Conservation (phyloP, 2,113 vertebrate species). For the Entelurus aequoreus region DNA sequence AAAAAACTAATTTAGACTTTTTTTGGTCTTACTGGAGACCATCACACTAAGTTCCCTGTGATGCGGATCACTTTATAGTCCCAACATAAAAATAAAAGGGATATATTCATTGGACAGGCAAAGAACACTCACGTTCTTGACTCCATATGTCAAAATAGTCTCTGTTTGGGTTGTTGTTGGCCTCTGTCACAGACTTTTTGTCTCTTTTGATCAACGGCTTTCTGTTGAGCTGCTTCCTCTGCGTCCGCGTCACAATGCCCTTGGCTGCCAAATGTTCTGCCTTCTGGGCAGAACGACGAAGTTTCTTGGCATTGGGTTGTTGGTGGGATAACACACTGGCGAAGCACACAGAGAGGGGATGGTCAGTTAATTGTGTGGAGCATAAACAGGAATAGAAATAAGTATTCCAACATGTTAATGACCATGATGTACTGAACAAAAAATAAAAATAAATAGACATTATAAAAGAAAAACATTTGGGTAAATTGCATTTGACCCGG, state of each 20-base stretch:
- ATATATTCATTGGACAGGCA: slow-evolving; percentile 62
- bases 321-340: slow-evolving; percentile 78
- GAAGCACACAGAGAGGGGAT: not conserved
- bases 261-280: slow-evolving; percentile 66
- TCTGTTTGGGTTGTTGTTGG: slow-evolving; percentile 60
- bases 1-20: no score
- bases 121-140: slow-evolving; percentile 66
- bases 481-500: not conserved
- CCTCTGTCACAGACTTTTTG: slow-evolving; percentile 36
- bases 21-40: no score
- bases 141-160: slow-evolving; percentile 83
- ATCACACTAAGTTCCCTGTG: slow-evolving; percentile 48
- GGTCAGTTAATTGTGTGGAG: not conserved
- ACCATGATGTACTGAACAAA: not conserved
- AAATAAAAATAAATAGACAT: not conserved
- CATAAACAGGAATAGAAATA: not conserved
- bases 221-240: slow-evolving; percentile 69
- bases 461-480: not conserved
- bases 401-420: no score
- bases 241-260: slow-evolving; percentile 66
- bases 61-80: slow-evolving; percentile 71
- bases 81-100: slow-evolving; percentile 62
- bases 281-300: slow-evolving; percentile 68
- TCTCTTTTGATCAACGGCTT: not conserved
- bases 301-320: slow-evolving; percentile 81